Base-by-base conservation (phyloP, 2,888 invertebrate genomes). In the Polydrusus tereticollis region DNA sequence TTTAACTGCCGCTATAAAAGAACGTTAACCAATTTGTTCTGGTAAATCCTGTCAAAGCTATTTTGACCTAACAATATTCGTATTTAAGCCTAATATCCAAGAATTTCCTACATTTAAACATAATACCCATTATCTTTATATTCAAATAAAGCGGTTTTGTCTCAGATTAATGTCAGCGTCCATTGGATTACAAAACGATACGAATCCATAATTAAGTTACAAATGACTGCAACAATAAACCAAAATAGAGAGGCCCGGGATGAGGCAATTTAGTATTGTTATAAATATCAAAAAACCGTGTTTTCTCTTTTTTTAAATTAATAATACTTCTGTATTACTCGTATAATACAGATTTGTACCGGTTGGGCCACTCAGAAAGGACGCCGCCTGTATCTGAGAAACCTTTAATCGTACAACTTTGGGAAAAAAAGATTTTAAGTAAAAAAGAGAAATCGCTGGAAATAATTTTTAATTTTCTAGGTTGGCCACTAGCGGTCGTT, bases 111-210 rank as follows among this genome's bases (percentile, higher is more conserved):
- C 29, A 52, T 52, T 29, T 29, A 55, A 36, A 63, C 33, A n/a
- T 47, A 47, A 63, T 63, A 29, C 18, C 47, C 47, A 36, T 47
- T 36, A 63, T 63, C 33, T 63, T 16, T 45, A 23, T 62, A 62
- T 62, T 62, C 47, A 62, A 62, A 62, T 62, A 45, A 50, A 45
- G 62, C 45, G 63, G 50, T 45, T 47, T 36, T 26, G 50, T 63
- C 63, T 50, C 47, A 63, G 50, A 63, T 47, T 50, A 63, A 47
- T 38, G 38, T 38, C 38, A 23, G n/a, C 23, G 33, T 18, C n/a
- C 33, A 63, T 50, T 47, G 33, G 63, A 63, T 33, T 63, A 47
- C 21, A 45, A 18, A 50, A 63, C 47, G 47, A 47, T 62, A 45
- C 62, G 41, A 45, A 38, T 26, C 43, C 41, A 62, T 45, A 33